phyloP scores from a whole-genome alignment of 2,113 vertebrate genomes.

The Pseudorectes ferrugineus region DNA sequence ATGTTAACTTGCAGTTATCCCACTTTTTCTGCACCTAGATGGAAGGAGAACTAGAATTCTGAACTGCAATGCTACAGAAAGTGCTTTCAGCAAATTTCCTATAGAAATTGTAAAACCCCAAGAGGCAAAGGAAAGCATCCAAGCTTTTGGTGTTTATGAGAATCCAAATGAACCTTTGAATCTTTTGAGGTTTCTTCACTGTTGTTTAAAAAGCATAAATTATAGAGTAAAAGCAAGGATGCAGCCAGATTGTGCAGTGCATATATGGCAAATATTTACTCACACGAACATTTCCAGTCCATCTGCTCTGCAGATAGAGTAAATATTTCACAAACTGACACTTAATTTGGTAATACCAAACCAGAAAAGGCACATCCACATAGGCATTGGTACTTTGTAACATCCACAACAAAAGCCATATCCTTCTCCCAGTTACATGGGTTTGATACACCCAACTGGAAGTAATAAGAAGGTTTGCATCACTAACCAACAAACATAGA shows the following conservation, averaged over 20 bases:
- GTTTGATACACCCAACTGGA: neutral
- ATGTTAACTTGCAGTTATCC: neutral
- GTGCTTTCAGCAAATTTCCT: neutral
- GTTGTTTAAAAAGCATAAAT: slow-evolving; percentile 52
- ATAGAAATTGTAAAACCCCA: neutral
- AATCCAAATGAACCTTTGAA: slow-evolving; percentile 38
- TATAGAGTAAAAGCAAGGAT: slow-evolving; percentile 30
- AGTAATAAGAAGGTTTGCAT: neutral
- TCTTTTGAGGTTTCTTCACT: slow-evolving; percentile 11
- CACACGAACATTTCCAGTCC: slow-evolving; percentile 55
- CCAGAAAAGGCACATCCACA: neutral
- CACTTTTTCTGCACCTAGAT: neutral
- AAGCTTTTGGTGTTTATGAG: slow-evolving; percentile 17
- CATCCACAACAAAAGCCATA: neutral
- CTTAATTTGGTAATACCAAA: slow-evolving; percentile 28
- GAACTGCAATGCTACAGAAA: neutral
- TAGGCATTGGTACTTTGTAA: neutral
- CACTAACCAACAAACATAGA: neutral
- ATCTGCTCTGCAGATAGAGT: slow-evolving; percentile 59
- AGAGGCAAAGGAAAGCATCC: neutral
- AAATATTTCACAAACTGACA: slow-evolving; percentile 48
- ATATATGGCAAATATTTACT: slow-evolving; percentile 64
- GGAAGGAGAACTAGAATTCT: neutral
- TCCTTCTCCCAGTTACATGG: neutral
- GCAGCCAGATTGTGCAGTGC: slow-evolving; percentile 50